A percentile compares a stretch with the other conserved stretches of the same genome.
Evolutionary conservation across 2,113 vertebrate species (phyloP).

Genomic region (Rhodinocichla rosea): DNA sequence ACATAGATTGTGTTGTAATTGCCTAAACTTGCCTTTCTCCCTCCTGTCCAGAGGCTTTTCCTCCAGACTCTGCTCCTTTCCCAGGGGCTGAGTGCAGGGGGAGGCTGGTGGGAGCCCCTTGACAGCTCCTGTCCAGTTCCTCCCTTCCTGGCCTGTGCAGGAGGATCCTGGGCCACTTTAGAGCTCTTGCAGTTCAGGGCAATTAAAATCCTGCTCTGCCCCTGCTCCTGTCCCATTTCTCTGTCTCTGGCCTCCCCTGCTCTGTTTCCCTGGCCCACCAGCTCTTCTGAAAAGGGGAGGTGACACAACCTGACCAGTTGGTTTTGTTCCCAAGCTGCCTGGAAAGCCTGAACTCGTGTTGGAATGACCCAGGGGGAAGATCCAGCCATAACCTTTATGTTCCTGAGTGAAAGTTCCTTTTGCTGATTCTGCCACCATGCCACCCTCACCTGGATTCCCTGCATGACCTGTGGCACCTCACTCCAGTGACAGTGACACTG

Average conservation of each 20-base stretch:
- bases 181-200: neutral
- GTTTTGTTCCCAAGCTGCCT: neutral
- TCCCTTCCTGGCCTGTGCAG: neutral
- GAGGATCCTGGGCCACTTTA: neutral
- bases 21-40: neutral
- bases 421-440: neutral
- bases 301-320: rapidly evolving
- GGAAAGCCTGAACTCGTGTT: neutral
- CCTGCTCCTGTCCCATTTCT: conserved; percentile 26
- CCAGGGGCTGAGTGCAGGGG: neutral
- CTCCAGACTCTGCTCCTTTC: neutral
- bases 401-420: neutral
- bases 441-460: neutral
- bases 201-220: neutral
- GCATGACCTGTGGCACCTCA: neutral
- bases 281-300: neutral
- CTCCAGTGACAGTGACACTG: neutral
- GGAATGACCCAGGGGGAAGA: neutral
- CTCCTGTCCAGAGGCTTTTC: neutral
- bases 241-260: neutral
- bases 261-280: neutral
- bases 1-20: neutral
- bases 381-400: neutral
- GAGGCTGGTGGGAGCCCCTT: neutral
- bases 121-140: neutral